phyloP scores from a whole-genome alignment of 1,140 invertebrate genomes.

The Ceratina australensis region DNA sequence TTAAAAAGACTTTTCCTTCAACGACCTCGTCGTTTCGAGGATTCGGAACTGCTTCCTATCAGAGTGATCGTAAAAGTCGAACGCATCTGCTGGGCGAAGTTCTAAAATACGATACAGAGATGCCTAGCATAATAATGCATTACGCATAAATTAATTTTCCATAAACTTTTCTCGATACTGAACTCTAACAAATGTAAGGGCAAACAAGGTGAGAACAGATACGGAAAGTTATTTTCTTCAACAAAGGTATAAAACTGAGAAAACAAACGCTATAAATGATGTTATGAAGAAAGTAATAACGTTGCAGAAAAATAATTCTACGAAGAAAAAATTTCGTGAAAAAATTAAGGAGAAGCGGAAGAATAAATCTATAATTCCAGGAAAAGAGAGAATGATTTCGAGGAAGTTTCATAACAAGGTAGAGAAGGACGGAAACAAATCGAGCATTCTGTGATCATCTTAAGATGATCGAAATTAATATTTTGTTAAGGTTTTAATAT shows the following conservation, averaged over 20 bases:
- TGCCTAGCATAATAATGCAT: too few species aligned
- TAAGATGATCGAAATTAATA: not conserved
- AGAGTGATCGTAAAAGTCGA: not conserved
- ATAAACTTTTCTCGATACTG: too few species aligned
- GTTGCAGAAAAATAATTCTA: not conserved
- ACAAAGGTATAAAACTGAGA: not conserved
- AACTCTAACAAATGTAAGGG: not conserved
- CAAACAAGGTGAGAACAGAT: not conserved
- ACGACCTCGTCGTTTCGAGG: not conserved
- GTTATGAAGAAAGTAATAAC: not conserved
- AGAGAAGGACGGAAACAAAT: not conserved
- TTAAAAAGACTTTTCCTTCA: constrained; percentile 5
- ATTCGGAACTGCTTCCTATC: constrained; percentile 8
- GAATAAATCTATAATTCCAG: not conserved
- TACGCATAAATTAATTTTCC: too few species aligned
- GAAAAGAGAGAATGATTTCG: not conserved
- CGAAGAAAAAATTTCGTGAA: not conserved
- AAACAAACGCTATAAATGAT: not conserved
- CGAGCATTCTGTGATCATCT: not conserved
- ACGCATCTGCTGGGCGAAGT: not conserved
- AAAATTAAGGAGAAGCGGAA: not conserved
- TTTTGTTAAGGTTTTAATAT: constrained; percentile 22
- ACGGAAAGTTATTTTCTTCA: not conserved
- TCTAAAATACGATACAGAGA: too few species aligned
- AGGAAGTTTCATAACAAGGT: not conserved